phyloP scores from a whole-genome alignment of 2,888 invertebrate genomes.

The Trissonchulus sp. region DNA sequence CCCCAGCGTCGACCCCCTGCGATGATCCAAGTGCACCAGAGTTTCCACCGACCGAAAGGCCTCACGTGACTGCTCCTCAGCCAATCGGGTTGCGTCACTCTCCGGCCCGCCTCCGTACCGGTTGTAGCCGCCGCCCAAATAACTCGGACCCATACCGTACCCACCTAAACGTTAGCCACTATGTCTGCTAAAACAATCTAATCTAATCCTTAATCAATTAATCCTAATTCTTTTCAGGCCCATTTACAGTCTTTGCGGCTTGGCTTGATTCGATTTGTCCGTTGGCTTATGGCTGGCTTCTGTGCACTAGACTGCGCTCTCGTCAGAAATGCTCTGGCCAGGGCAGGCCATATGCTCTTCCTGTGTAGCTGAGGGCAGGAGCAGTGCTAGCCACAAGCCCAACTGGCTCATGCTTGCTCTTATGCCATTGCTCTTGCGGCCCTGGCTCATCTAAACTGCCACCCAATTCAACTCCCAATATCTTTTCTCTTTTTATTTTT shows the following conservation, averaged over 20 bases:
- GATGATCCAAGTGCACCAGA: too few species aligned
- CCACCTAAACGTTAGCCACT: too few species aligned
- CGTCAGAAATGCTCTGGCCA: background rate
- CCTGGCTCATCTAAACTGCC: slow-evolving; percentile 68
- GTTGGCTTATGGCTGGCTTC: slow-evolving; percentile 73
- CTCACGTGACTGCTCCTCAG: slow-evolving; percentile 81
- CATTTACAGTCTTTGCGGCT: slow-evolving; percentile 77
- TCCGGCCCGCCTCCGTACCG: slow-evolving; percentile 34
- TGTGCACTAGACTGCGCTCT: slow-evolving; percentile 59
- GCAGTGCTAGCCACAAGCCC: slow-evolving; percentile 38
- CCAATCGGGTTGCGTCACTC: slow-evolving; percentile 65
- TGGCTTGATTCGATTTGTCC: slow-evolving; percentile 72
- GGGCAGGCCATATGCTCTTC: background rate
- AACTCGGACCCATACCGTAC: background rate
- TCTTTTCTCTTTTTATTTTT: too few species aligned
- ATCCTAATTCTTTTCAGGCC: slow-evolving; percentile 68
- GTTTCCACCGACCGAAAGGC: slow-evolving; percentile 93
- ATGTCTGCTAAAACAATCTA: too few species aligned
- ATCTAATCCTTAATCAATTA: too few species aligned
- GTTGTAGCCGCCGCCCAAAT: background rate
- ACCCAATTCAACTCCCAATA: too few species aligned
- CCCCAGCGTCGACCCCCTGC: too few species aligned
- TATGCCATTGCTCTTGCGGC: slow-evolving; percentile 77
- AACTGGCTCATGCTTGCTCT: slow-evolving; percentile 83
- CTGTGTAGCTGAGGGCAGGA: background rate